Evolutionary conservation across 2,797 vertebrate genomes (phyloP).

Genomic region (Telmatherina bonti): DNA sequence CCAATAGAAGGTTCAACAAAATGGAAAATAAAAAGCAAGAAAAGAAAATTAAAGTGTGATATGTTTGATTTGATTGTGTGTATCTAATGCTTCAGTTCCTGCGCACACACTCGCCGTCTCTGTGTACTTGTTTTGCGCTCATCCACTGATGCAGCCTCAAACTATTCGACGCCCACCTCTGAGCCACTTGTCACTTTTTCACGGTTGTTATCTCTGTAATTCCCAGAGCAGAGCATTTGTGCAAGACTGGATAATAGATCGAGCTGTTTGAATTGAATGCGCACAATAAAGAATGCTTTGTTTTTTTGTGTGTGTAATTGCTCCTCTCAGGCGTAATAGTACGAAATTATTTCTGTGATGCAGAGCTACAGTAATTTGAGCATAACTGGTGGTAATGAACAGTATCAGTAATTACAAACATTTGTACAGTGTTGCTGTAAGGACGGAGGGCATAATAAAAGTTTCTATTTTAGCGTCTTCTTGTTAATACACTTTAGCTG

Average conservation of each 20-base stretch:
- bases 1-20: neutral
- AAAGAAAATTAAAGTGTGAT: neutral
- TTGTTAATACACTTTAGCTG: slow-evolving; percentile 16
- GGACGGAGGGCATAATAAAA: slow-evolving; percentile 4
- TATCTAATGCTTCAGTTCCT: slow-evolving; percentile 24
- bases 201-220: slow-evolving; percentile 45
- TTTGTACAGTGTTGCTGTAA: neutral
- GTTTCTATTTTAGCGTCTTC: neutral
- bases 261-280: slow-evolving; percentile 19
- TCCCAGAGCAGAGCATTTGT: slow-evolving; percentile 51
- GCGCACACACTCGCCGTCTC: slow-evolving; percentile 32
- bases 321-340: slow-evolving; percentile 32
- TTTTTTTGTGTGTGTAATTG: slow-evolving; percentile 51
- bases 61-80: slow-evolving; percentile 4
- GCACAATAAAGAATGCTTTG: slow-evolving; percentile 36
- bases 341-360: slow-evolving; percentile 1
- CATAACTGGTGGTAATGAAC: slow-evolving; percentile 33
- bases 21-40: neutral
- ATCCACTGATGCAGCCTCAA: slow-evolving; percentile 43
- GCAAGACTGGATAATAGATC: slow-evolving; percentile 34
- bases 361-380: slow-evolving; percentile 14
- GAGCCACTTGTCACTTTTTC: slow-evolving; percentile 62
- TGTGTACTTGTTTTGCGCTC: slow-evolving; percentile 29
- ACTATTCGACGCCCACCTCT: slow-evolving; percentile 51
- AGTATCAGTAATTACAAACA: slow-evolving; percentile 22